Conservation (phyloP, 2,113 vertebrate species). For the Nicator chloris region DNA sequence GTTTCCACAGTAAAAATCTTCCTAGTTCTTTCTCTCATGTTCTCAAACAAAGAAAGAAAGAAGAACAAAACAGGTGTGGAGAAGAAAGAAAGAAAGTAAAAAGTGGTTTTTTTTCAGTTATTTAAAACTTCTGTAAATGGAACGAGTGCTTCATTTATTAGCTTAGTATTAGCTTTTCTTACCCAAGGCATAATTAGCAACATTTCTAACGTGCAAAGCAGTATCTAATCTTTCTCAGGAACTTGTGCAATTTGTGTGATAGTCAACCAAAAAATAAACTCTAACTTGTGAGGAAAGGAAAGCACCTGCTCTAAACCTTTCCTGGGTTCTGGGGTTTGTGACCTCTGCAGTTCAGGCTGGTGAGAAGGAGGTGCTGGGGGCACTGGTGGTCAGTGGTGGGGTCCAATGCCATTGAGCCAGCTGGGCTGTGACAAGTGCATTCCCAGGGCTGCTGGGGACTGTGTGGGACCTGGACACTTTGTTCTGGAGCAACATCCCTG, state of each 20-base stretch:
- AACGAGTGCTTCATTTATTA: background rate
- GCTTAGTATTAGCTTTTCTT: background rate
- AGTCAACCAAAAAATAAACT: background rate
- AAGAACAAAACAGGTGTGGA: background rate
- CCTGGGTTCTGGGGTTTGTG: background rate
- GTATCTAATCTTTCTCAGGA: background rate
- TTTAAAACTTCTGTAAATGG: background rate
- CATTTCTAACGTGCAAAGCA: background rate
- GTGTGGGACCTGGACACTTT: background rate
- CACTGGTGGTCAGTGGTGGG: background rate
- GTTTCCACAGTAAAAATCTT: background rate
- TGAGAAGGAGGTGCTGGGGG: fast-evolving
- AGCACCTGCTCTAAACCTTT: background rate
- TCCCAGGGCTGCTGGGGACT: background rate
- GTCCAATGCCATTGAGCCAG: background rate
- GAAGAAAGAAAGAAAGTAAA: background rate
- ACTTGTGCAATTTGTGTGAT: background rate
- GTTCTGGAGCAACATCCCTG: background rate
- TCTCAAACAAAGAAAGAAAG: background rate
- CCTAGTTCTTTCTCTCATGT: background rate
- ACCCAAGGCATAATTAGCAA: background rate
- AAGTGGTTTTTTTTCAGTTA: background rate
- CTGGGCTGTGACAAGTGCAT: background rate
- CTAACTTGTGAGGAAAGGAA: background rate
- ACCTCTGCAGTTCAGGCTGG: background rate